Evolutionary conservation across 2,797 vertebrate genomes (phyloP).

Genomic region (Falco columbarius): DNA sequence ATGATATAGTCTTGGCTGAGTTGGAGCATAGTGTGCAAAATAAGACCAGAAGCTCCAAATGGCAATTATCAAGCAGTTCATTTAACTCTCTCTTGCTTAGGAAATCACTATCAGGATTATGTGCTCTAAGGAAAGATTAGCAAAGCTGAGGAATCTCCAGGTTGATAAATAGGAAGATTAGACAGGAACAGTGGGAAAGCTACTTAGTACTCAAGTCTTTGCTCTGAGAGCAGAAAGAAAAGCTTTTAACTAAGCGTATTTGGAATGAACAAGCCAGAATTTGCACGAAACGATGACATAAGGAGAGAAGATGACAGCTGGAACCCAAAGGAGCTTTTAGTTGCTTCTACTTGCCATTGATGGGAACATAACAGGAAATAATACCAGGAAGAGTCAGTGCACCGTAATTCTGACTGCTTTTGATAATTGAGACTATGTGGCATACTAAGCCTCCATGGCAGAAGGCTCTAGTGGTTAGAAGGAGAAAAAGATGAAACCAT

Average conservation of each 20-base stretch:
- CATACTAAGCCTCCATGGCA: not conserved
- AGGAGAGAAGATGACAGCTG: constrained; percentile 58
- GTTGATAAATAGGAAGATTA: constrained; percentile 68
- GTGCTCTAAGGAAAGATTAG: constrained; percentile 48
- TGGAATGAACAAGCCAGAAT: constrained; percentile 38
- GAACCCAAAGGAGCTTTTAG: constrained; percentile 48
- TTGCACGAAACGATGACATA: constrained; percentile 35
- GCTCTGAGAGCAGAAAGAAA: constrained; percentile 6
- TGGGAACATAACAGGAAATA: not conserved
- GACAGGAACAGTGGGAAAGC: constrained; percentile 32
- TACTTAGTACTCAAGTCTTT: constrained; percentile 44
- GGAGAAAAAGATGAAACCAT: not conserved
- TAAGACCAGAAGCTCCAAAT: constrained; percentile 56
- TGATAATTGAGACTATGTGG: not conserved
- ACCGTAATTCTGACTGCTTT: not conserved
- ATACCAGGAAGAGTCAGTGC: not conserved
- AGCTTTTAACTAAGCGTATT: constrained; percentile 54
- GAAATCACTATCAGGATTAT: constrained; percentile 56
- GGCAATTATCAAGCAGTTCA: constrained; percentile 53
- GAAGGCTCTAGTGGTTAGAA: not conserved
- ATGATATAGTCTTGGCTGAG: not conserved
- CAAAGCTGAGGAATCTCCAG: constrained; percentile 44
- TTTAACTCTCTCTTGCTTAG: constrained; percentile 51
- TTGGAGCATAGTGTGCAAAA: constrained; percentile 47
- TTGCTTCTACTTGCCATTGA: not conserved